Percentiles rank a stretch among this genome's conserved stretches.
These are phyloP conservation scores for Xylota segnis DNA, from an alignment of 2,888 invertebrate species.

Conservation along the genomic window DNA sequence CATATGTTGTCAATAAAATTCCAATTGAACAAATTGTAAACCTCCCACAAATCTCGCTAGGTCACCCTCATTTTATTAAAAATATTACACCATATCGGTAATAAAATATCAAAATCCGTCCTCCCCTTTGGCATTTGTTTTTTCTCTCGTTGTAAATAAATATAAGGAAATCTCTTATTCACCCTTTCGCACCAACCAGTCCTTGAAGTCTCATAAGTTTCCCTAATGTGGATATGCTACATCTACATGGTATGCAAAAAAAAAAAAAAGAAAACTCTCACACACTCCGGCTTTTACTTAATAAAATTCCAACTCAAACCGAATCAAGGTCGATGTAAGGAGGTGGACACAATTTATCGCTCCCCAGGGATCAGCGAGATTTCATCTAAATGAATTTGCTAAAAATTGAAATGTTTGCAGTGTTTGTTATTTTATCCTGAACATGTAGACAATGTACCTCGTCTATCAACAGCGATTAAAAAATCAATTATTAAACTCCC, in stretches of 20 bases:
- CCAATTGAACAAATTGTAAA: conserved; percentile 21
- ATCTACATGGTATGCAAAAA: conserved; percentile 28
- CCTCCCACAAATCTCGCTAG: conserved; percentile 41
- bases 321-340: conserved; percentile 66
- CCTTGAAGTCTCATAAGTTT: conserved; percentile 16
- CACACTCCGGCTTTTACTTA: conserved; percentile 60
- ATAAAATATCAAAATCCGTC: conserved; percentile 48
- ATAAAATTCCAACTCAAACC: conserved; percentile 55
- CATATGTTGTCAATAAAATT: conserved; percentile 66
- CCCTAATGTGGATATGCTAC: conserved; percentile 9
- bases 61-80: conserved; percentile 39
- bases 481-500: conserved; percentile 73
- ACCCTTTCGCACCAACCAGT: conserved; percentile 52
- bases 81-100: conserved; percentile 62
- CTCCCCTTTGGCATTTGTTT: conserved; percentile 31
- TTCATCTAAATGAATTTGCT: conserved; percentile 67
- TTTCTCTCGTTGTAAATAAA: conserved; percentile 2
- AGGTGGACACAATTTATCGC: conserved; percentile 64
- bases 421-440: neutral
- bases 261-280: no score
- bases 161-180: conserved; percentile 53
- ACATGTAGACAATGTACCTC: neutral
- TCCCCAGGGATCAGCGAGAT: conserved; percentile 62
- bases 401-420: conserved; percentile 63
- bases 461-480: conserved; percentile 67